Evolutionary conservation across 2,797 vertebrate species (phyloP).

Genomic region (Cercopithecus diana): DNA sequence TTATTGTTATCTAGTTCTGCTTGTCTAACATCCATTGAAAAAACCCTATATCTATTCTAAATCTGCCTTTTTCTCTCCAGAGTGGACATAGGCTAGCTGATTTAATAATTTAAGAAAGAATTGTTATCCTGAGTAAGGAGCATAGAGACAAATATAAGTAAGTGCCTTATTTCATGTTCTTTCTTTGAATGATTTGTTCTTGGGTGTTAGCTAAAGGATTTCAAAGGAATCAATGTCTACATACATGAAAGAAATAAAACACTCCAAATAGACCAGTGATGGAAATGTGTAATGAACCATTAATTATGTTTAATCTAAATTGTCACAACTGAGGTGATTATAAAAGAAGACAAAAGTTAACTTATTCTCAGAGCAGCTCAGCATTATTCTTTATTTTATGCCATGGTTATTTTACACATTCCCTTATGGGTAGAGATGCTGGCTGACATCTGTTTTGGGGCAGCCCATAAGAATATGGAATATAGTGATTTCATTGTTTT

Average conservation of each 20-base stretch:
- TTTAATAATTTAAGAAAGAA: not conserved
- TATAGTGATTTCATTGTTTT: not conserved
- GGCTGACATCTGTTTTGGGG: not conserved
- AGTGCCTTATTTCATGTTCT: not conserved
- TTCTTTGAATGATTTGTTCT: not conserved
- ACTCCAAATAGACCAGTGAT: not conserved
- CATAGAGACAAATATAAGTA: not conserved
- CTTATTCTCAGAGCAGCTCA: not conserved
- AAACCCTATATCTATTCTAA: not conserved
- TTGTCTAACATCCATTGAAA: not conserved
- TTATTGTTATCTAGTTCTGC: not conserved
- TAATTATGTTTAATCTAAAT: not conserved
- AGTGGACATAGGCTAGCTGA: not conserved
- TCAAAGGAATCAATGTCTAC: not conserved
- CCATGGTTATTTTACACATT: rapidly evolving
- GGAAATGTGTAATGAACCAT: not conserved
- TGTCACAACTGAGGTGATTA: not conserved
- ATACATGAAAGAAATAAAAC: not conserved
- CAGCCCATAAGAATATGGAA: too few species aligned
- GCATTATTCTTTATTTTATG: not conserved
- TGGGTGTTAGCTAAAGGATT: not conserved
- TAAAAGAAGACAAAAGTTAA: not conserved
- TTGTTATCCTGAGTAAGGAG: not conserved
- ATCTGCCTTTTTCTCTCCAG: not conserved
- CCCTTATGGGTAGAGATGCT: not conserved